Base-by-base conservation (phyloP, 2,888 invertebrate species). In the Thysanoteuthis rhombus region DNA sequence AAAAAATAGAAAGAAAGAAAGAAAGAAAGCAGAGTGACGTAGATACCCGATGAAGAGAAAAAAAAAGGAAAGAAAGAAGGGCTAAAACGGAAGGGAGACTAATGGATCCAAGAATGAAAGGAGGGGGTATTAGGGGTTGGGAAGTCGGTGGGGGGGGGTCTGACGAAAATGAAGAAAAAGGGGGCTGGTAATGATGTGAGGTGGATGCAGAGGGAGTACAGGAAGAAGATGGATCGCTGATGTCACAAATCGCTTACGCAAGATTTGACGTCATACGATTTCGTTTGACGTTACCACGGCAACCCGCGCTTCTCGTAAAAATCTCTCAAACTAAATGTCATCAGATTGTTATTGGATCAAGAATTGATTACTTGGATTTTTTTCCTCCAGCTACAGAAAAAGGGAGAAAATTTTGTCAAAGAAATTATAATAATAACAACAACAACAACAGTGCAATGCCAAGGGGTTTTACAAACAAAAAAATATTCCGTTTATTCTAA, bases 161-260 rank as follows among this genome's bases (percentile, higher is more conserved):
- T 12, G n/a, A 2, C 12, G 6, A n/a, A 8, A 10, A 75, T 75
- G n/a, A 32, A 58, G 52, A 58, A 75, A 58, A 75, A 75, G n/a
- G 32, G 75, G 6, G 6, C 25, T 52, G 52, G 52, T 25, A 2
- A 28, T 28, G 75, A 16, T 25, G 75, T 0, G n/a, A n/a, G 1
- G 75, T 75, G n/a, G 75, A 75, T 75, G 75, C n/a, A 75, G 42
- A 91, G 42, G 42, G 40, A 12, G 39, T 16, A 28, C n/a, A 38
- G 39, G 22, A 90, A 90, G 90, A 40, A 90, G 90, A 91, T 91
- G 91, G 42, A 42, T 91, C 40, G 42, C 91, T 42, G 91, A 91
- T 42, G 91, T 42, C 91, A 91, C 91, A 91, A 91, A 91, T 91
- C 91, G 91, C 91, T 91, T 91, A 91, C 91, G 91, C 91, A 91